Evolutionary conservation across 2,113 vertebrate species (phyloP), one percentile per base, ranked within the genome.

Genomic region (Daphoenositta chrysoptera): DNA sequence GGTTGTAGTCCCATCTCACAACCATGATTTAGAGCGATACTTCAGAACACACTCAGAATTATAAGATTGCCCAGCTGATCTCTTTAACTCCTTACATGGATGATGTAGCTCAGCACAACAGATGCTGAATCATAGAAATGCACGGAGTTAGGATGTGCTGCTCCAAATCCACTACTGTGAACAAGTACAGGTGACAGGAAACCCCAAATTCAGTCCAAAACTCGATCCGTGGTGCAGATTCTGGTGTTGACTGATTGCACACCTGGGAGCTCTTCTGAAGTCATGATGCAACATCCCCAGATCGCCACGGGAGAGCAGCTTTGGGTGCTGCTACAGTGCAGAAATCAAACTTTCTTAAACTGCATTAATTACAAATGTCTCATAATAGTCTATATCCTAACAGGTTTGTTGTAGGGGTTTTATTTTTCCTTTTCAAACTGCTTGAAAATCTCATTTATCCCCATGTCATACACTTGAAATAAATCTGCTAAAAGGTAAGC

Each of bases 241-340:
- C 40, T 64, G 37, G 19, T 57, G 45, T 24, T 7, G 7, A 8
- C 22, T 65, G 6, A 72, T 8, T 42, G 11, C 13, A 30, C n/a
- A 48, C 15, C 9, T 27, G 7, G 16, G 18, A 33, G 27, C 2
- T 68, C 28, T 24, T 7, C 11, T 57, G n/a, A 57, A 89, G 21
- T 17, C 0, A 0, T 21, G 37, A 26, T 6, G 30, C 0, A 0
- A n/a, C 19, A 28, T 17, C 27, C 10, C 15, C 19, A 44, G 21
- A 61, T 8, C 51, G 5, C 17, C 45, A 31, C 2, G 10, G 20
- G 15, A 4, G 21, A 83, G 27, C 30, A 68, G 20, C 3, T 60
- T 54, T 54, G n/a, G 21, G 3, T 56, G 27, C 16, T 92, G 48
- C 31, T 56, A 5, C 21, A 35, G n/a, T 23, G 12, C 26, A 84